These are phyloP conservation scores for Cyphomyrmex costatus DNA, from an alignment of 1,140 invertebrate species.

Conservation along the genomic window DNA sequence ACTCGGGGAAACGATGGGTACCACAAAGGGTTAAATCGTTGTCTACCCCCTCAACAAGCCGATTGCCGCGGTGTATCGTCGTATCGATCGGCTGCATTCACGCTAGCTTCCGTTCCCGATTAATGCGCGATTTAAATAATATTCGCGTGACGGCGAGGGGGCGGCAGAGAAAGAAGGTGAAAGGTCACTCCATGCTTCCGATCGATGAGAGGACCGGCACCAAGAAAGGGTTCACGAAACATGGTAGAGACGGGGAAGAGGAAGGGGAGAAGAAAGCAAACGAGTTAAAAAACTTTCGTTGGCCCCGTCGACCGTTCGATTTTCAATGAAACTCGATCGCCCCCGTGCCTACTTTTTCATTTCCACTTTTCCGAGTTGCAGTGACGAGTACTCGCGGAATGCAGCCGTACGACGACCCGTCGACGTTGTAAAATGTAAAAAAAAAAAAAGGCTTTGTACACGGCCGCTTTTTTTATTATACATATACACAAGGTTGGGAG, in stretches of 20 bases:
- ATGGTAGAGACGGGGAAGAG: background rate
- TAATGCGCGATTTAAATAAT: conserved; percentile 71
- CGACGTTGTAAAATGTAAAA: conserved; percentile 63
- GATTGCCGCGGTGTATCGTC: conserved; percentile 59
- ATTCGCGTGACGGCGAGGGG: conserved; percentile 64
- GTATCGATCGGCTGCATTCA: conserved; percentile 73
- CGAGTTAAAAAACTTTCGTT: conserved; percentile 70
- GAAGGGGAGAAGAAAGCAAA: background rate
- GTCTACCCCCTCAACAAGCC: conserved; percentile 50
- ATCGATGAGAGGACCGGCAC: conserved; percentile 59
- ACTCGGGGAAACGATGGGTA: conserved; percentile 20
- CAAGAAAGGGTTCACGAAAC: background rate
- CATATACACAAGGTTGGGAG: conserved; percentile 58
- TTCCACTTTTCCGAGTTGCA: conserved; percentile 50
- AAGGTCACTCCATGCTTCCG: conserved; percentile 63
- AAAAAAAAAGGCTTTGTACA: conserved; percentile 67
- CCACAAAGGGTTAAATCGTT: conserved; percentile 54
- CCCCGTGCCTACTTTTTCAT: conserved; percentile 59
- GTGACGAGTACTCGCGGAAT: conserved; percentile 48
- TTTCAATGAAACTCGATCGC: conserved; percentile 73
- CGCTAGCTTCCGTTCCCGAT: conserved; percentile 66
- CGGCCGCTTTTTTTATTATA: conserved; percentile 58
- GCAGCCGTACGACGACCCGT: conserved; percentile 63
- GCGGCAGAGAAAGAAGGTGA: conserved; percentile 62
- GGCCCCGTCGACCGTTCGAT: conserved; percentile 57